Evolutionary conservation across 2,888 invertebrate genomes (phyloP).

Genomic region (Drosophila cracens): DNA sequence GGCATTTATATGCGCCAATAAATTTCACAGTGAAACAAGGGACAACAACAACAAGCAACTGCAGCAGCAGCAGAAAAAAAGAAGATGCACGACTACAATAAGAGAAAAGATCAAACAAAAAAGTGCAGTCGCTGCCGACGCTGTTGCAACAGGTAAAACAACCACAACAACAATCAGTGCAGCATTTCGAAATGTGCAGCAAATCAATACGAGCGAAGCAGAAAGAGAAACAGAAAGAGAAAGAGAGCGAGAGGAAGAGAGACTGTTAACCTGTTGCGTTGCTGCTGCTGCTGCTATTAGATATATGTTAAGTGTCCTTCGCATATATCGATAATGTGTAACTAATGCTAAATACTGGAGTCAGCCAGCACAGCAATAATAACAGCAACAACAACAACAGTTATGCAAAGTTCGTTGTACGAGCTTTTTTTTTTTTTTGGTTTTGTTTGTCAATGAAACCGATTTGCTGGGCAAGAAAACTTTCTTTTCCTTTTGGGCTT

Average conservation of each 20-base stretch:
- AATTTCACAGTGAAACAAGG: slow-evolving; percentile 71
- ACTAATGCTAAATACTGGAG: slow-evolving; percentile 70
- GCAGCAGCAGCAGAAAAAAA: slow-evolving; percentile 44
- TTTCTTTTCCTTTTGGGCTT: slow-evolving; percentile 68
- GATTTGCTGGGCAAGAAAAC: slow-evolving; percentile 55
- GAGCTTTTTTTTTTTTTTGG: slow-evolving; percentile 42
- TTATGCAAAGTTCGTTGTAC: slow-evolving; percentile 73
- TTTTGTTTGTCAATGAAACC: slow-evolving; percentile 71
- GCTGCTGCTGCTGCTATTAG: slow-evolving; percentile 50
- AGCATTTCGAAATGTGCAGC: slow-evolving; percentile 68
- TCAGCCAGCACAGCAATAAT: slow-evolving; percentile 21
- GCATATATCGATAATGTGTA: slow-evolving; percentile 75
- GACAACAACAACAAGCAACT: slow-evolving; percentile 35
- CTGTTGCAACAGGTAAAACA: slow-evolving; percentile 72
- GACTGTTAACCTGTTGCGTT: slow-evolving; percentile 70
- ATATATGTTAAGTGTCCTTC: slow-evolving; percentile 76
- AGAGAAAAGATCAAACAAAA: slow-evolving; percentile 82
- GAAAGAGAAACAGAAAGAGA: neutral
- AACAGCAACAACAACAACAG: slow-evolving; percentile 37
- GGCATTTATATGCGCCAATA: slow-evolving; percentile 81
- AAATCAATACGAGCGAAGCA: slow-evolving; percentile 53
- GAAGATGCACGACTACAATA: slow-evolving; percentile 80
- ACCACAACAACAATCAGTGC: slow-evolving; percentile 61
- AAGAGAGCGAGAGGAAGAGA: slow-evolving; percentile 17
- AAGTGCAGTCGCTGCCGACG: slow-evolving; percentile 69